These are phyloP conservation scores for Macroglossus sobrinus DNA, from an alignment of 2,113 vertebrate genomes.

Conservation along the genomic window DNA sequence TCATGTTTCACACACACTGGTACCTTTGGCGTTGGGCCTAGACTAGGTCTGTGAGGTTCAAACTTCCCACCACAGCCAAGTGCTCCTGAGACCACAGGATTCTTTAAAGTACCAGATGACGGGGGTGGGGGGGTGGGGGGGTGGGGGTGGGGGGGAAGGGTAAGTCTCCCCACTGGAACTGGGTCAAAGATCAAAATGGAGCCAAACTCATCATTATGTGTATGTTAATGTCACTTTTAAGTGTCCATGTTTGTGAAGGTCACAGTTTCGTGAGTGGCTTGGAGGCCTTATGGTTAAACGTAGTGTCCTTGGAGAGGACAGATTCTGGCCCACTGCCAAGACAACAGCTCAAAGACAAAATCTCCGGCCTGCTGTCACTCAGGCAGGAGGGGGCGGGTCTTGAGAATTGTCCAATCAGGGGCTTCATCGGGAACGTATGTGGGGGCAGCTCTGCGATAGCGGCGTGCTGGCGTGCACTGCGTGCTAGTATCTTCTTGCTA, in stretches of 20 bases:
- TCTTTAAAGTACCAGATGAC: neutral
- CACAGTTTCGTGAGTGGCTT: neutral
- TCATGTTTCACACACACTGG: neutral
- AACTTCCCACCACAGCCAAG: neutral
- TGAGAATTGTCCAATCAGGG: neutral
- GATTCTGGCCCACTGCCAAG: no score
- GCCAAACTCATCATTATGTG: neutral
- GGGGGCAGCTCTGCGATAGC: neutral
- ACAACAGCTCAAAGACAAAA: neutral
- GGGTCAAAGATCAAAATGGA: neutral
- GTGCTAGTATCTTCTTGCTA: fast-evolving
- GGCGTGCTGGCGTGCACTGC: no score
- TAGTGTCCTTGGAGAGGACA: fast-evolving
- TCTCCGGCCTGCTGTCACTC: neutral
- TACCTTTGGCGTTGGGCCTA: no score
- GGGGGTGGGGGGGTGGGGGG: neutral
- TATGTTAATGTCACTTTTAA: neutral
- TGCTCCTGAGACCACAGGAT: neutral
- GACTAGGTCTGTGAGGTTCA: neutral
- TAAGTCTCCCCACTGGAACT: neutral
- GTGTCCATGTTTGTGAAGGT: neutral
- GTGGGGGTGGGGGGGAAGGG: neutral
- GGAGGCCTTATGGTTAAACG: neutral
- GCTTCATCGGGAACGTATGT: neutral
- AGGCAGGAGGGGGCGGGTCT: neutral